These are phyloP conservation scores for Nycticebus coucang DNA, from an alignment of 2,113 vertebrate genomes.

Conservation along the genomic window DNA sequence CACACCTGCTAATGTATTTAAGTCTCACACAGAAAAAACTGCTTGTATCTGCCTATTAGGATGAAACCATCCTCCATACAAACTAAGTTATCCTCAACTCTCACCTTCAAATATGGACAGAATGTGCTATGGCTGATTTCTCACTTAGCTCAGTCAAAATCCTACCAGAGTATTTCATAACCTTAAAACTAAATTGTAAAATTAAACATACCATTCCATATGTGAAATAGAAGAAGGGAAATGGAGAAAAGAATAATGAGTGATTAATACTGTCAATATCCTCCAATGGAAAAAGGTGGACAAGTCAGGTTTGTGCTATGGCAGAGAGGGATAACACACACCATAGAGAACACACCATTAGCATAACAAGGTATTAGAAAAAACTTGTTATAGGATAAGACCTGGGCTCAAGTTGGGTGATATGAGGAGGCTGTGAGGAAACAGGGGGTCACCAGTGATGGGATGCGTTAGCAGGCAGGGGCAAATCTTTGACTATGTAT, in stretches of 20 bases:
- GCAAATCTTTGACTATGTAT: background rate
- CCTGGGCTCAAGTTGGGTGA: background rate
- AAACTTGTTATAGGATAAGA: background rate
- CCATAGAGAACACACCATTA: background rate
- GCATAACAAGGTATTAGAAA: background rate
- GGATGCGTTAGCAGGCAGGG: background rate
- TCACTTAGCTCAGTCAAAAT: background rate
- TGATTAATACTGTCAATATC: background rate
- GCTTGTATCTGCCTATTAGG: background rate
- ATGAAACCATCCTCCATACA: background rate
- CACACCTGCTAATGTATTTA: background rate
- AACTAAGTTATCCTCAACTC: background rate
- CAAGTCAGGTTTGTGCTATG: background rate
- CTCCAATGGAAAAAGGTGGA: background rate
- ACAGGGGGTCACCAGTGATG: background rate
- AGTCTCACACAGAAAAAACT: background rate
- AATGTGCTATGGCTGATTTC: background rate
- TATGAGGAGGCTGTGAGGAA: background rate
- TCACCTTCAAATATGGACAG: background rate
- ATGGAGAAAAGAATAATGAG: background rate
- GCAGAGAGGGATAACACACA: background rate
- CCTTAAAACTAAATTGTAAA: background rate
- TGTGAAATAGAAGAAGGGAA: background rate
- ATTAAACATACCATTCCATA: background rate
- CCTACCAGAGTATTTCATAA: background rate